Evolutionary conservation across 2,888 invertebrate genomes (phyloP), one percentile per base, ranked within the genome.

Genomic region (Phortica okadai): DNA sequence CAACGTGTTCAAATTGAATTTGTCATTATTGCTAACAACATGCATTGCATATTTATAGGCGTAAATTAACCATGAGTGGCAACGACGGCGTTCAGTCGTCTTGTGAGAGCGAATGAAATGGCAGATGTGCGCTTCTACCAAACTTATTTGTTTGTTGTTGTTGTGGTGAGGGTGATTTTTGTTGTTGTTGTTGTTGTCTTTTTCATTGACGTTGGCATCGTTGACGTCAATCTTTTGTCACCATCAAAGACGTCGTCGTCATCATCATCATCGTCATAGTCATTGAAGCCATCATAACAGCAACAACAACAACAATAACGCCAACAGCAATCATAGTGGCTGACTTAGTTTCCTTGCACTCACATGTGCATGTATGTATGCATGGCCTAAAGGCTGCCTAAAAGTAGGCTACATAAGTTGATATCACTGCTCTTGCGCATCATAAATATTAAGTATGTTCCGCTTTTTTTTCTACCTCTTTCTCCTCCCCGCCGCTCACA

Each of bases 41-140:
- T 33, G 69, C 75, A 77, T 75, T 77, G 77, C 77, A 77, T 77
- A 77, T 77, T 77, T 77, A 77, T 77, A 74, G 73, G 75, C 70
- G 75, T 66, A 3, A 14, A 50, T 14, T 50, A 14, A 14, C 50
- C 2, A 50, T 50, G 50, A 1, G 50, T 50, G 8, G 50, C 50
- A 50, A 8, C 14, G 50, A 14, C 2, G 8, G 3, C 50, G 2
- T 50, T 50, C 50, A 6, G 8, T 14, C 10, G 2, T 50, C 8
- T 5, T 50, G 10, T 1, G 2, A 2, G 10, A 50, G 14, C 8
- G 14, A 50, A 50, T 14, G 50, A 50, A 1, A 50, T 8, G 50
- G 14, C 50, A 14, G 50, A 50, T 11, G 50, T 14, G 50, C 2
- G 10, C 50, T 14, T 50, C 2, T 2, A 6, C 8, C 4, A 45